Base-by-base conservation (phyloP, 1,140 invertebrate genomes). In the Zaprionus inermis region DNA sequence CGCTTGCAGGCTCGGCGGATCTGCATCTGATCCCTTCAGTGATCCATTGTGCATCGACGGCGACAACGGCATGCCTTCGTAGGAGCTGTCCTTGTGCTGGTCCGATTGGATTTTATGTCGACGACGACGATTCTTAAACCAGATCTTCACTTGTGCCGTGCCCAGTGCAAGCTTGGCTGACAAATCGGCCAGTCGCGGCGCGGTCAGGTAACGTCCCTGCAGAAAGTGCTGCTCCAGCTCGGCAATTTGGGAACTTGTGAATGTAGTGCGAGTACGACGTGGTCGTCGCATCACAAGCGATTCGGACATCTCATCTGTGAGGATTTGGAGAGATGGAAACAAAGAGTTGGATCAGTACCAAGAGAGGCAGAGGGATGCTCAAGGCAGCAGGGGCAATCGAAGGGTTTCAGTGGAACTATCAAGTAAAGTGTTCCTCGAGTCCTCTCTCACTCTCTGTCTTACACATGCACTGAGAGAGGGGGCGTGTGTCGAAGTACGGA, bases 131-230 rank as follows among this genome's bases (percentile, higher is more conserved):
- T 91, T 91, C 66, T 91, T 91, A 46, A 91, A 98, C 97, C 97
- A 98, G 54, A 98, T 97, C 93, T 98, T 98, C 14, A 98, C 97
- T 91, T 98, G 97, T 28, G 97, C 93, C 81, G 98, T 97, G 0
- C 95, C 95, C 0, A 98, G 93, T 32, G 94, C 93, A 1, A 98
- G 92, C 28, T 94, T 93, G 7, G 95, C 93, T 0, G 97, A 96
- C 76, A 98, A 93, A 91, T 97, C 95, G 28, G 97, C 97, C 18
- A 97, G 93, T 20, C 96, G 93, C 0, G 96, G 95, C 32, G 97
- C 93, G 55, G 96, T 97, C 0, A 98, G 93, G 81, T 98, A 98
- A 32, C 95, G 94, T 73, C 95, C 96, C 69, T 94, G 94, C 64
- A 95, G 64, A 63, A 91, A 91, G 46, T 91, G 85, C 49, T 90